Conservation (phyloP, 2,888 invertebrate genomes). For the Agapostemon virescens region DNA sequence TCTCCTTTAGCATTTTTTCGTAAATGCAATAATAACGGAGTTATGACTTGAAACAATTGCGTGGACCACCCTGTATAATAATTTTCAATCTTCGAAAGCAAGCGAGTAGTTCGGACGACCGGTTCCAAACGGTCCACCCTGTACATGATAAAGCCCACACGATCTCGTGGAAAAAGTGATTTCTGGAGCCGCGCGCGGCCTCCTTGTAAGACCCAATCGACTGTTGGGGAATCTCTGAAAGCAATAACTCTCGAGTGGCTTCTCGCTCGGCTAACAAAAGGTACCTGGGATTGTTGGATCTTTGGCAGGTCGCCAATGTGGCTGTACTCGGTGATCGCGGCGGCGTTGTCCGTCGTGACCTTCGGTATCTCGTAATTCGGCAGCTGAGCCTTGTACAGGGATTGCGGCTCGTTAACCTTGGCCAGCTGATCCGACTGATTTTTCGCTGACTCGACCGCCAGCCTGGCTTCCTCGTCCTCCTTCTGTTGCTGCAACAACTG, state of each 20-base stretch:
- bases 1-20: too few relatives aligned
- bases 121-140: too few relatives aligned
- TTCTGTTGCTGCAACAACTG: slow-evolving; percentile 67
- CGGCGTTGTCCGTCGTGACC: slow-evolving; percentile 49
- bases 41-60: too few relatives aligned
- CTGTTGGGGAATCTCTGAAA: not conserved
- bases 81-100: too few relatives aligned
- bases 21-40: too few relatives aligned
- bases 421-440: slow-evolving; percentile 54
- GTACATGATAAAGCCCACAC: not conserved
- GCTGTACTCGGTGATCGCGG: slow-evolving; percentile 44
- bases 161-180: not conserved
- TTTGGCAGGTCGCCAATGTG: slow-evolving; percentile 49
- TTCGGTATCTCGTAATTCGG: slow-evolving; percentile 57
- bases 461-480: slow-evolving; percentile 61
- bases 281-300: slow-evolving; percentile 61
- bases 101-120: too few relatives aligned
- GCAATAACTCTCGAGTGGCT: slow-evolving; percentile 8
- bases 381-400: slow-evolving; percentile 51
- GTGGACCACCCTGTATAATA: too few relatives aligned
- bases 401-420: slow-evolving; percentile 35
- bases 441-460: slow-evolving; percentile 49
- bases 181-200: not conserved
- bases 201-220: not conserved
- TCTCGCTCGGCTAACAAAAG: not conserved